A percentile compares a stretch with the other conserved stretches of the same genome.
phyloP scores from a whole-genome alignment of 1,140 invertebrate genomes.

The Argopecten irradians region DNA sequence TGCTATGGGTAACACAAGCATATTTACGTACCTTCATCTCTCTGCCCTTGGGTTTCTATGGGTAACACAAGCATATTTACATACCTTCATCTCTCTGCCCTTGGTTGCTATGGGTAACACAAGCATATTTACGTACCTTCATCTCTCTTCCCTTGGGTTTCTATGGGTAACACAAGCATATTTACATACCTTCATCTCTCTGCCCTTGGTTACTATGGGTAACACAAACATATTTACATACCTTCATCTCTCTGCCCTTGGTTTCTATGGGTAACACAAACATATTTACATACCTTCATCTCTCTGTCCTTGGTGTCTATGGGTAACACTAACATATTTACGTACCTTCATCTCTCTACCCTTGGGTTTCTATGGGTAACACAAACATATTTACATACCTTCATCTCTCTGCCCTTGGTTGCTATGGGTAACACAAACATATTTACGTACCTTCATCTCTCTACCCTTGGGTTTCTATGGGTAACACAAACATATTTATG shows the following conservation, averaged over 20 bases:
- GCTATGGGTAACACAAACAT: too few species aligned
- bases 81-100: slow-evolving; percentile 75
- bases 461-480: slow-evolving; percentile 77
- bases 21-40: slow-evolving; percentile 71
- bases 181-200: slow-evolving; percentile 27
- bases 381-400: not conserved
- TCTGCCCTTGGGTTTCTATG: slow-evolving; percentile 76
- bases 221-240: slow-evolving; percentile 48
- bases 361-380: not conserved
- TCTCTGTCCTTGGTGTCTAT: not conserved
- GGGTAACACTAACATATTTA: not conserved
- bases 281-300: not conserved
- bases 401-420: slow-evolving; percentile 52
- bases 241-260: not conserved
- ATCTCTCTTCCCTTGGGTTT: slow-evolving; percentile 42
- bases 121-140: not conserved
- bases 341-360: not conserved
- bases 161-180: slow-evolving; percentile 74
- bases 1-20: not conserved
- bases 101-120: slow-evolving; percentile 62
- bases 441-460: slow-evolving; percentile 73
- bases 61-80: slow-evolving; percentile 63
- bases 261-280: not conserved
- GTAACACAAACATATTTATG: slow-evolving; percentile 63
- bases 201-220: slow-evolving; percentile 70